Conservation (phyloP, 2,888 invertebrate species). For the Parnassius smintheus region DNA sequence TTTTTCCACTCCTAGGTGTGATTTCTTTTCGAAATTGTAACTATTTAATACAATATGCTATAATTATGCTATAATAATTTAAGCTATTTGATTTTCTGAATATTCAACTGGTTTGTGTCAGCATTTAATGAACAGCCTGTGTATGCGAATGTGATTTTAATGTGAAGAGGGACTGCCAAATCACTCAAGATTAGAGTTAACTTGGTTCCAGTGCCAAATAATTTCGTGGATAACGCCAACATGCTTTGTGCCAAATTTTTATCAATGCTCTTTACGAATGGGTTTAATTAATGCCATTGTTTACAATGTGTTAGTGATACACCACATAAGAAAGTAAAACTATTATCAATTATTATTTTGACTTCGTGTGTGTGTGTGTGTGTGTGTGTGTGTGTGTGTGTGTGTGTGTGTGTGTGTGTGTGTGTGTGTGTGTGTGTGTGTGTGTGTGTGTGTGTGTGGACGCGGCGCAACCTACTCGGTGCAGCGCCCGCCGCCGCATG, state of each 20-base stretch:
- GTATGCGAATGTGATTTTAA: conserved; percentile 13
- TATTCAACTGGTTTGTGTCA: conserved; percentile 16
- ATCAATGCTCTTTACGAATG: conserved; percentile 19
- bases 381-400: no score
- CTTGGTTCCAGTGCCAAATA: conserved; percentile 21
- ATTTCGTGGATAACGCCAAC: conserved; percentile 15
- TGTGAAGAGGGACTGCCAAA: conserved; percentile 19
- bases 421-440: no score
- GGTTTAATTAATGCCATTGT: conserved; percentile 11
- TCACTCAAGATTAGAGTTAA: conserved; percentile 24
- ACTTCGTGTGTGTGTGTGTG: no score
- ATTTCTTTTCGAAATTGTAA: no score
- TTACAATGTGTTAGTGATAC: background rate
- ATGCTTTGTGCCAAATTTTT: conserved; percentile 22
- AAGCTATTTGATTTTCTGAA: conserved; percentile 7
- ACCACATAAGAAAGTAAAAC: no score
- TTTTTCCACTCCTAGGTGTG: no score
- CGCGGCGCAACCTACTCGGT: no score
- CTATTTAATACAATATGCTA: no score
- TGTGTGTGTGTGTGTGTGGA: no score
- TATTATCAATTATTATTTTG: no score
- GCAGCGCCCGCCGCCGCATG: no score
- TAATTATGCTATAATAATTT: background rate
- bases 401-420: no score
- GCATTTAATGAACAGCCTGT: conserved; percentile 21